Base-by-base conservation (phyloP, 2,797 vertebrate genomes). In the Lutjanus campechanus region DNA sequence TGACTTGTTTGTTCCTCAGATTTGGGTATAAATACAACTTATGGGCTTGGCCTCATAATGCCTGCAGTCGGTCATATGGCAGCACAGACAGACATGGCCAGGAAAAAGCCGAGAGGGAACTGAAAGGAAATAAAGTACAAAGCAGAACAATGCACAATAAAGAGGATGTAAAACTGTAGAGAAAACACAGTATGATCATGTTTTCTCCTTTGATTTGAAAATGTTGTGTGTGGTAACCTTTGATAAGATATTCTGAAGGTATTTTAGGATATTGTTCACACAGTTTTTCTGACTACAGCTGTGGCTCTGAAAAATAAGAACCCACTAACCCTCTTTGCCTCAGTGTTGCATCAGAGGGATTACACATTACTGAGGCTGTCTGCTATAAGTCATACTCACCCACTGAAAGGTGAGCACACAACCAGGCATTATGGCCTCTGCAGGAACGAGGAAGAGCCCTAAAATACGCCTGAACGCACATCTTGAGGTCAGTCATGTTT, bases 261-360 rank as follows among this genome's bases (percentile, higher is more conserved):
- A 88, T 85, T 87, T 88, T 79, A 83, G 81, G 83, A 70, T 49
- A 55, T 5, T 83, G 88, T 84, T 91, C 85, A 91, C 86, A 79
- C 67, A 43, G 41, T 77, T 76, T 66, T 65, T 83, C 17, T 83
- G 67, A 72, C 69, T 77, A 53, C 51, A 73, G 44, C 77, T 61
- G 44, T 69, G 65, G 59, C 40, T 29, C 19, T 61, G 66, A 47
- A 87, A 89, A 92, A 89, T 79, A 91, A 87, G 62, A 90, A 89
- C 79, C 89, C 88, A 85, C 89, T 92, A 87, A 93, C 84, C 77
- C 82, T 77, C 77, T 76, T 88, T 93, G 85, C 90, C 75, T 90
- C 75, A 73, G 81, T 77, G 77, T 95, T 95, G 91, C 92, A 94
- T 95, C 93, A 95, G 85, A 86, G n/a, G 87, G 89, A 90, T 92